phyloP scores from a whole-genome alignment of 1,140 invertebrate species.

The Batillaria attramentaria region DNA sequence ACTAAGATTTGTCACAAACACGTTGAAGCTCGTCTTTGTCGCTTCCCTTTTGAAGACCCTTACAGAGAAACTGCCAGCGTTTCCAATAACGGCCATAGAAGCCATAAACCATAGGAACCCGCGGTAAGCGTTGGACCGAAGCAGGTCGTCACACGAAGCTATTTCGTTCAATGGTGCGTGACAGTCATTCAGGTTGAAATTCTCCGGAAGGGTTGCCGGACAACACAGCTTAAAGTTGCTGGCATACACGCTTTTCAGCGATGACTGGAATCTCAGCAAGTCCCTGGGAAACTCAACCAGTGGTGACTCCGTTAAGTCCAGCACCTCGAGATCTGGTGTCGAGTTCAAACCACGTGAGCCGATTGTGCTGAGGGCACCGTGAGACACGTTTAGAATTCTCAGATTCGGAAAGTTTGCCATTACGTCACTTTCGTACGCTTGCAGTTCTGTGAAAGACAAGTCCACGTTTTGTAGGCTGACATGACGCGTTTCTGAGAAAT shows the following conservation, averaged over 20 bases:
- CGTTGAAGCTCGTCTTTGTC: slow-evolving; percentile 28
- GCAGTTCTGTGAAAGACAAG: background rate
- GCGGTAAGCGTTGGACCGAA: slow-evolving; percentile 37
- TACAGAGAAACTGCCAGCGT: slow-evolving; percentile 34
- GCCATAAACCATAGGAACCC: slow-evolving; percentile 47
- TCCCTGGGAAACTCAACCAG: slow-evolving; percentile 27
- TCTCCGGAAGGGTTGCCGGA: slow-evolving; percentile 25
- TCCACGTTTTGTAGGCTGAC: background rate
- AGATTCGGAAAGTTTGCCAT: slow-evolving; percentile 15
- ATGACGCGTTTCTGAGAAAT: background rate
- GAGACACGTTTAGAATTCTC: background rate
- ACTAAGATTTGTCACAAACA: slow-evolving; percentile 51
- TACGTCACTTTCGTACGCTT: background rate
- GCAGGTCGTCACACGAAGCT: slow-evolving; percentile 50
- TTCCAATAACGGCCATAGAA: slow-evolving; percentile 43
- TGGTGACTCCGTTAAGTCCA: slow-evolving; percentile 33
- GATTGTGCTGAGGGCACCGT: slow-evolving; percentile 37
- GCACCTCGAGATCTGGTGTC: slow-evolving; percentile 33
- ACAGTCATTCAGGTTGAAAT: slow-evolving; percentile 27
- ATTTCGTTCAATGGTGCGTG: slow-evolving; percentile 33
- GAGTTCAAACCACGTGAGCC: slow-evolving; percentile 41
- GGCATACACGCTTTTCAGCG: slow-evolving; percentile 29
- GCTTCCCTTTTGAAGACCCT: slow-evolving; percentile 6
- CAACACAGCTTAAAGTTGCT: slow-evolving; percentile 47
- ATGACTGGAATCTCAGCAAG: slow-evolving; percentile 31